phyloP scores from a whole-genome alignment of 2,888 invertebrate species.

The Pollenia griseotomentosa region DNA sequence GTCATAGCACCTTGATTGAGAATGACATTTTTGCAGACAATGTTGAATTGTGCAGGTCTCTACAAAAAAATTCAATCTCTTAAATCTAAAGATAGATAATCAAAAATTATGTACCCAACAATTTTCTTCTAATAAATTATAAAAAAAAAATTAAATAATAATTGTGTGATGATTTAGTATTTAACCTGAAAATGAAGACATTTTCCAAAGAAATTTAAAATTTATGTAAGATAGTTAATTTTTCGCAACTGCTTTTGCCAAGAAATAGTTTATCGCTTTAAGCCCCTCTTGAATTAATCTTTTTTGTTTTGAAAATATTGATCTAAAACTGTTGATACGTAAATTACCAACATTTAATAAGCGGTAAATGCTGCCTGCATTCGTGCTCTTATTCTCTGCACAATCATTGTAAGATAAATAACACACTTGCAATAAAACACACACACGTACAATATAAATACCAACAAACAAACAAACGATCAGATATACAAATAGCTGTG shows the following conservation, averaged over 20 bases:
- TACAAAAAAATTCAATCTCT: too few relatives aligned
- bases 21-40: too few relatives aligned
- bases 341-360: conserved; percentile 56
- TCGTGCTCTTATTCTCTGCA: conserved; percentile 21
- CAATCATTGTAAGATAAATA: conserved; percentile 18
- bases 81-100: too few relatives aligned
- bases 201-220: background rate
- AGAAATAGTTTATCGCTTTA: background rate
- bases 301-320: conserved; percentile 7
- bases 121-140: too few relatives aligned
- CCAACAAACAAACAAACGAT: conserved; percentile 1
- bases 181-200: background rate
- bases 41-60: too few relatives aligned
- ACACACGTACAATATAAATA: conserved; percentile 24
- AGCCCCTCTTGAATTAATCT: background rate
- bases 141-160: too few relatives aligned
- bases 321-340: conserved; percentile 36
- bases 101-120: too few relatives aligned
- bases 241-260: background rate
- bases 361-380: conserved; percentile 37
- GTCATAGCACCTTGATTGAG: too few relatives aligned
- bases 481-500: conserved; percentile 36
- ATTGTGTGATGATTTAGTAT: too few relatives aligned
- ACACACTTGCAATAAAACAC: conserved; percentile 1
- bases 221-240: background rate